Evolutionary conservation across 92 coral and sea anemone genomes (phyloP).

Genomic region (Paramuricea clavata): DNA sequence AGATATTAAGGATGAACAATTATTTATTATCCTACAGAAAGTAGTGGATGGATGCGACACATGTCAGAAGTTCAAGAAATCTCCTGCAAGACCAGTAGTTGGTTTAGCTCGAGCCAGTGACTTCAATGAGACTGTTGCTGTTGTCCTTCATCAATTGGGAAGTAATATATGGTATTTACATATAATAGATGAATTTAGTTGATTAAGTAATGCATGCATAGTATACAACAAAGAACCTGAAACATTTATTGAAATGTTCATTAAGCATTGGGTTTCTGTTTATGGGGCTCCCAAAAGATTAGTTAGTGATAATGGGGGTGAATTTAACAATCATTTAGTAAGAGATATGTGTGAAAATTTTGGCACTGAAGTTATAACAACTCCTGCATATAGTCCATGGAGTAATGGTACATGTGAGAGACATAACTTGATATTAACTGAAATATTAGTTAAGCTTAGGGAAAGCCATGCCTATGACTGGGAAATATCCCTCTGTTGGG

Average conservation of each 20-base stretch:
- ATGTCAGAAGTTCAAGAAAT: constrained; percentile 6
- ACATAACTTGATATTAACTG: not conserved
- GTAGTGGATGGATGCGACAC: not conserved
- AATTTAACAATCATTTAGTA: not conserved
- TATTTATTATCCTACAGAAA: not conserved
- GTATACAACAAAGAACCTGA: constrained; percentile 5
- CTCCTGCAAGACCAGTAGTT: not conserved
- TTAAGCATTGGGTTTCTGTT: constrained; percentile 5
- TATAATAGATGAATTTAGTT: constrained; percentile 4
- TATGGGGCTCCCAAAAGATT: constrained; percentile 28
- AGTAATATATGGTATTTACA: constrained; percentile 10
- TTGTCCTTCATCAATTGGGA: constrained; percentile 17
- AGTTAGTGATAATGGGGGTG: constrained; percentile 20
- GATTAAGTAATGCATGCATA: constrained; percentile 7
- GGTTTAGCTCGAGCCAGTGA: not conserved
- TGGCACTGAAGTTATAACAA: constrained; percentile 8
- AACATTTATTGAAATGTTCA: constrained; percentile 5
- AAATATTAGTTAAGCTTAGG: not conserved
- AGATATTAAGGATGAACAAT: not conserved
- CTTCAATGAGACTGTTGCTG: constrained; percentile 20
- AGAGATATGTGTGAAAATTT: constrained; percentile 42
- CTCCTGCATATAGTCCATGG: constrained; percentile 23
- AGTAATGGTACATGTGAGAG: constrained; percentile 17
- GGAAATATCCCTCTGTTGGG: not conserved
- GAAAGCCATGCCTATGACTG: not conserved